Percentiles rank a stretch among this genome's conserved stretches.
These are phyloP conservation scores for Prunella fulvescens DNA, from an alignment of 2,113 vertebrate genomes.

Conservation along the genomic window DNA sequence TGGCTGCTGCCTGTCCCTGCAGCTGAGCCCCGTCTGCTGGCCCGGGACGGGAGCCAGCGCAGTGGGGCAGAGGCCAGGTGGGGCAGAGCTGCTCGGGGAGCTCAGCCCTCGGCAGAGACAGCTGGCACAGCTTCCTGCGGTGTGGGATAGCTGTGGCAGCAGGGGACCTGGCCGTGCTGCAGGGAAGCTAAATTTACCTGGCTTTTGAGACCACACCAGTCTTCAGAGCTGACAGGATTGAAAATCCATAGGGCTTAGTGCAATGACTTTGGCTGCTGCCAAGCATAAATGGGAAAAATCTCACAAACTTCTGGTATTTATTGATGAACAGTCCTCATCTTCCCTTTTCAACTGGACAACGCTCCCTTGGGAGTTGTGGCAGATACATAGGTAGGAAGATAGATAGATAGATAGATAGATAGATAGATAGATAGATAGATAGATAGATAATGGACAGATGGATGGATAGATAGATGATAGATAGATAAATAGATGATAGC, in stretches of 20 bases:
- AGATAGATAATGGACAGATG: too few species aligned
- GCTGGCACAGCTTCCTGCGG: accelerated
- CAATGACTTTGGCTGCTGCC: background rate
- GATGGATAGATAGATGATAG: background rate
- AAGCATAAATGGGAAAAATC: background rate
- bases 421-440: background rate
- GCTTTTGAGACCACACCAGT: background rate
- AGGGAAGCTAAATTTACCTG: background rate
- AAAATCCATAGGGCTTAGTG: background rate
- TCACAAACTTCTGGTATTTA: background rate
- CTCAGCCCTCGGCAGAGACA: background rate
- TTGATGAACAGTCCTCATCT: background rate
- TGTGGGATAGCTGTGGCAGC: background rate
- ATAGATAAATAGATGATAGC: too few species aligned
- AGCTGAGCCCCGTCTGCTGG: accelerated
- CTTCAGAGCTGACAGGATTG: background rate
- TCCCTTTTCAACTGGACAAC: background rate
- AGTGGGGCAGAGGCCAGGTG: background rate
- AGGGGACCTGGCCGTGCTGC: background rate
- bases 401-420: background rate
- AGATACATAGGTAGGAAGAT: background rate
- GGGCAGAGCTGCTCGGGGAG: background rate
- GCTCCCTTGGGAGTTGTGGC: background rate
- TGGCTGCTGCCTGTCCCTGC: background rate
- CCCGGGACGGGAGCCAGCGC: background rate